Evolutionary conservation across 2,797 vertebrate genomes (phyloP).

Genomic region (Gymnopithys bicolor): DNA sequence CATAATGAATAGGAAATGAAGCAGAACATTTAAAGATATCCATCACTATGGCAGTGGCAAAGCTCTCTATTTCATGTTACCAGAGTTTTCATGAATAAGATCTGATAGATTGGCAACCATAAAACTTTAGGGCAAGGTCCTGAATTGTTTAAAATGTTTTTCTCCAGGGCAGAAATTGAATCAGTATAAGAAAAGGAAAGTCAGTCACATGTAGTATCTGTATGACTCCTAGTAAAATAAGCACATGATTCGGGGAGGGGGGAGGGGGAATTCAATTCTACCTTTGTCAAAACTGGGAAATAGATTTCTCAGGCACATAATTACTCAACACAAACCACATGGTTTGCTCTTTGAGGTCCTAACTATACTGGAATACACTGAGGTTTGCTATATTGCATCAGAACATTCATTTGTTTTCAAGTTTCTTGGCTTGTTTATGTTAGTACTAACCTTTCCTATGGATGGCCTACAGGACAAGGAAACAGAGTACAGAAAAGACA

Average conservation of each 20-base stretch:
- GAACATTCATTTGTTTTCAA: background rate
- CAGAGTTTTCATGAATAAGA: background rate
- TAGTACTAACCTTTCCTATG: background rate
- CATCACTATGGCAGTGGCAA: background rate
- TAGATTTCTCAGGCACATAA: background rate
- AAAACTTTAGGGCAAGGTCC: background rate
- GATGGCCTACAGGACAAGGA: background rate
- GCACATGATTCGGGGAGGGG: background rate
- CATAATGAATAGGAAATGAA: constrained; percentile 4
- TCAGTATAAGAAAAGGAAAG: background rate
- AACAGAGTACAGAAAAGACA: background rate
- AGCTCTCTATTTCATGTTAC: background rate
- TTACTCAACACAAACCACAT: background rate
- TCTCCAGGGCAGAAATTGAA: background rate
- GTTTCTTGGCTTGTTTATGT: background rate
- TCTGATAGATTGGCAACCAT: background rate
- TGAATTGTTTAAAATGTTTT: background rate
- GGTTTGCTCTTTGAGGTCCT: background rate
- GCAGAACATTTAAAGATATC: constrained; percentile 6
- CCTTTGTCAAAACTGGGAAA: background rate
- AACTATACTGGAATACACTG: background rate
- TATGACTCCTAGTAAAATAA: background rate
- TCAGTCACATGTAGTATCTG: background rate
- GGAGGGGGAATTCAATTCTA: no score
- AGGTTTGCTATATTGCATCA: background rate